Conservation (phyloP, 2,113 vertebrate genomes). For the Lampris megalopsis region DNA sequence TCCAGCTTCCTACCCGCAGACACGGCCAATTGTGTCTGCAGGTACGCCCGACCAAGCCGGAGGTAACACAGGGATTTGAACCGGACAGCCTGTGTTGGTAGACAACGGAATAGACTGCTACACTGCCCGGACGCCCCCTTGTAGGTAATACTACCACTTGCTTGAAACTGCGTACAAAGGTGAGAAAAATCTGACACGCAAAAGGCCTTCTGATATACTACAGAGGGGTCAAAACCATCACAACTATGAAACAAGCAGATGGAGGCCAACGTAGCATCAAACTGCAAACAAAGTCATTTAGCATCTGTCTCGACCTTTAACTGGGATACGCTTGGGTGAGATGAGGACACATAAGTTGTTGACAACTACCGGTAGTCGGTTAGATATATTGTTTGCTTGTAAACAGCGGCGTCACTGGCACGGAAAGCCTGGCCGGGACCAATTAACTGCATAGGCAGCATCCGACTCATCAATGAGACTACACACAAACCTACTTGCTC, state of each 20-base stretch:
- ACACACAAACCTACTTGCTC: too few relatives aligned
- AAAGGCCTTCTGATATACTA: neutral
- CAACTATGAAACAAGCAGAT: slow-evolving; percentile 36
- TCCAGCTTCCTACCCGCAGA: too few relatives aligned
- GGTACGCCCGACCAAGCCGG: too few relatives aligned
- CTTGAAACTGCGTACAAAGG: neutral
- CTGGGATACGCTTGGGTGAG: neutral
- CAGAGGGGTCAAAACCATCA: neutral
- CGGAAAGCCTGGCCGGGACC: too few relatives aligned
- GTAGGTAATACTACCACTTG: neutral
- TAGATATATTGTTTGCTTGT: neutral
- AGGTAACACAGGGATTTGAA: too few relatives aligned
- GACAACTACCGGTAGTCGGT: neutral
- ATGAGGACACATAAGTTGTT: neutral
- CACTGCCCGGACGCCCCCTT: too few relatives aligned
- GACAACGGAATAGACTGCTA: too few relatives aligned
- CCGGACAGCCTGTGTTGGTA: too few relatives aligned
- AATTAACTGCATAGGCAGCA: too few relatives aligned
- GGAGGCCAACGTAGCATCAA: slow-evolving; percentile 45
- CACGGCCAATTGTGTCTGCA: too few relatives aligned
- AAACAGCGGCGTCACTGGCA: neutral
- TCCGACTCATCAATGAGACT: too few relatives aligned
- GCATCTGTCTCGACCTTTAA: neutral
- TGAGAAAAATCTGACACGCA: neutral
- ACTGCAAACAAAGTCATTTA: slow-evolving; percentile 40